phyloP scores from a whole-genome alignment of 2,797 vertebrate genomes.

The Centropyge bicolor region DNA sequence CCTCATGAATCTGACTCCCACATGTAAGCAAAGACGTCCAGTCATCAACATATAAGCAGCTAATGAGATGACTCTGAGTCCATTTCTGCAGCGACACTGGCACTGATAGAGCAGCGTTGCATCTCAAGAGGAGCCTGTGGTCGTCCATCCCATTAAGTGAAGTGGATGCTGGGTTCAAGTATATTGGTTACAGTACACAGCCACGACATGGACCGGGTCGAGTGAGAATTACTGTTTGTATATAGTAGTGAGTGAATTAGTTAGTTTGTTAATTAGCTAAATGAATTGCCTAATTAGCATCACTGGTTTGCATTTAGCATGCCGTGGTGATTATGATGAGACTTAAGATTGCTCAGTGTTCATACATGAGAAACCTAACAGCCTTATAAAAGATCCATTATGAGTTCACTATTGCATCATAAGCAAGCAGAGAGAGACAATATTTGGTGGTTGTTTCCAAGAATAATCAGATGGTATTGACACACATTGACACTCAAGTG shows the following conservation, averaged over 20 bases:
- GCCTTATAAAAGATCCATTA: neutral
- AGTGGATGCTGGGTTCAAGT: neutral
- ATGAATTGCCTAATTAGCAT: constrained; percentile 37
- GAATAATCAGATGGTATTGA: neutral
- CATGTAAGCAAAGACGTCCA: neutral
- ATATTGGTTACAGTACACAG: neutral
- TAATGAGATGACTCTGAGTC: neutral
- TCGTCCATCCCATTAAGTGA: neutral
- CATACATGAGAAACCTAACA: neutral
- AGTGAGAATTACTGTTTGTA: too few relatives aligned
- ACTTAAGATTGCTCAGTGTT: neutral
- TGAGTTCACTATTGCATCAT: neutral
- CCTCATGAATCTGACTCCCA: neutral
- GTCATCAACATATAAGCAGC: neutral
- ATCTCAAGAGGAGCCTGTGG: neutral
- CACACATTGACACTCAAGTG: neutral
- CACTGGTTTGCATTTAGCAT: constrained; percentile 24
- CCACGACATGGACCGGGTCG: too few relatives aligned
- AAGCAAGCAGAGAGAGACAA: neutral
- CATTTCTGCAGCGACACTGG: neutral
- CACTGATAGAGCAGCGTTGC: neutral
- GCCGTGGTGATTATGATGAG: constrained; percentile 14
- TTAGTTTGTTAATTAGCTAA: constrained; percentile 28
- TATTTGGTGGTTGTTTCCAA: neutral
- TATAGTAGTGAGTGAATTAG: too few relatives aligned